Evolutionary conservation across 2,797 vertebrate genomes (phyloP).

Genomic region (Discoglossus pictus): DNA sequence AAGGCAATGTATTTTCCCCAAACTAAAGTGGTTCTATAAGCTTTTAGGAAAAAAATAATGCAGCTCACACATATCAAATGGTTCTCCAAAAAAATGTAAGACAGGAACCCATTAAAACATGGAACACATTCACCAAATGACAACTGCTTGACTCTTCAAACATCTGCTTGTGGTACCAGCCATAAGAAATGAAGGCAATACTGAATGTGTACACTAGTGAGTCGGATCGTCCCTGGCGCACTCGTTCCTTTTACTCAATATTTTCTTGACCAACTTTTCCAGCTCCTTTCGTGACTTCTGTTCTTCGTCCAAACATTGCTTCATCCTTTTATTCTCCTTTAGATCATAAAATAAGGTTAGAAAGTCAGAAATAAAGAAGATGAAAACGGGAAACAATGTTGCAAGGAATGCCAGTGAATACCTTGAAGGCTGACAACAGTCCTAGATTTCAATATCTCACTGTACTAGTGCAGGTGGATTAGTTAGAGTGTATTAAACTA

Average conservation of each 20-base stretch:
- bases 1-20: too few species aligned
- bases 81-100: too few species aligned
- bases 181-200: too few species aligned
- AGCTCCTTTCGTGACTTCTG: constrained; percentile 93
- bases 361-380: neutral
- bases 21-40: too few species aligned
- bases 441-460: too few species aligned
- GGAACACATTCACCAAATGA: constrained; percentile 24
- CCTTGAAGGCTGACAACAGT: too few species aligned
- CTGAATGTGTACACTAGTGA: constrained; percentile 73
- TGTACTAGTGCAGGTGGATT: too few species aligned
- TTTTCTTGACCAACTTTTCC: constrained; percentile 88
- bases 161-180: too few species aligned
- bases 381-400: neutral
- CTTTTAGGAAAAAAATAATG: too few species aligned
- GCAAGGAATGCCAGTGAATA: neutral
- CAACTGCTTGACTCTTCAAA: constrained; percentile 51
- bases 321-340: constrained; percentile 96
- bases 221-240: constrained; percentile 80
- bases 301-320: constrained; percentile 95
- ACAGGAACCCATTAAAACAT: too few species aligned
- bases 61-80: too few species aligned
- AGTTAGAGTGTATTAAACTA: too few species aligned
- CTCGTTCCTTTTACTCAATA: constrained; percentile 93
- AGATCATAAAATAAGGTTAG: constrained; percentile 14